These are phyloP conservation scores for Stichodactyla helianthus DNA, from an alignment of 64 coral and sea anemone species.

Conservation along the genomic window DNA sequence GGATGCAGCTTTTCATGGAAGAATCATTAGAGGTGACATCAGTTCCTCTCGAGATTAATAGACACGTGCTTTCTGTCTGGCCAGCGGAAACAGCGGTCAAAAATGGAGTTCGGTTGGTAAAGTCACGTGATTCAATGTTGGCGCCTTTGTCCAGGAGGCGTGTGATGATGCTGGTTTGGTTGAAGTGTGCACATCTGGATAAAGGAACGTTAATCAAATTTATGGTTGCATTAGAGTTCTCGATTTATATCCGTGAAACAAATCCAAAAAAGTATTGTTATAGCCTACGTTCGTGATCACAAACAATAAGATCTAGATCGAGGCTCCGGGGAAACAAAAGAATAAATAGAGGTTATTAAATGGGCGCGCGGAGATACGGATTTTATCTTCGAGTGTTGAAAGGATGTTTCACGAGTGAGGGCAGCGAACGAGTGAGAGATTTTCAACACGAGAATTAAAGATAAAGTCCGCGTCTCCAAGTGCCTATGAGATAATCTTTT, in stretches of 20 bases:
- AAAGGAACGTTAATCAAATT: background rate
- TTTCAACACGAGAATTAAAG: too few relatives aligned
- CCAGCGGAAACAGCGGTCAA: slow-evolving; percentile 56
- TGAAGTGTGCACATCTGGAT: slow-evolving; percentile 40
- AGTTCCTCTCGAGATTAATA: slow-evolving; percentile 56
- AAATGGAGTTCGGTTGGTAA: slow-evolving; percentile 58
- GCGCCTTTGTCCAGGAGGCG: slow-evolving; percentile 44
- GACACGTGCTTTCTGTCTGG: slow-evolving; percentile 28
- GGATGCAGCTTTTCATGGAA: slow-evolving; percentile 67
- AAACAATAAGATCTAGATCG: too few relatives aligned
- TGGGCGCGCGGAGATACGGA: too few relatives aligned
- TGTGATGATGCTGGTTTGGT: slow-evolving; percentile 44
- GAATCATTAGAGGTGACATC: slow-evolving; percentile 41
- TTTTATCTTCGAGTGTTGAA: too few relatives aligned
- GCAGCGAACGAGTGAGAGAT: too few relatives aligned
- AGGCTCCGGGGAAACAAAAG: too few relatives aligned
- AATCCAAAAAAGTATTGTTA: too few relatives aligned
- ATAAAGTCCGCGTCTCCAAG: too few relatives aligned
- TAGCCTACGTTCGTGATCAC: too few relatives aligned
- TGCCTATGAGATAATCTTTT: too few relatives aligned
- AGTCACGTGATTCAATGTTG: slow-evolving; percentile 50
- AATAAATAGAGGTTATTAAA: too few relatives aligned
- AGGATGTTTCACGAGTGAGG: too few relatives aligned
- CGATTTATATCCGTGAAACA: background rate
- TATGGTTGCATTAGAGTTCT: background rate